Base-by-base conservation (phyloP, 2,797 vertebrate genomes). In the Falco berigora region DNA sequence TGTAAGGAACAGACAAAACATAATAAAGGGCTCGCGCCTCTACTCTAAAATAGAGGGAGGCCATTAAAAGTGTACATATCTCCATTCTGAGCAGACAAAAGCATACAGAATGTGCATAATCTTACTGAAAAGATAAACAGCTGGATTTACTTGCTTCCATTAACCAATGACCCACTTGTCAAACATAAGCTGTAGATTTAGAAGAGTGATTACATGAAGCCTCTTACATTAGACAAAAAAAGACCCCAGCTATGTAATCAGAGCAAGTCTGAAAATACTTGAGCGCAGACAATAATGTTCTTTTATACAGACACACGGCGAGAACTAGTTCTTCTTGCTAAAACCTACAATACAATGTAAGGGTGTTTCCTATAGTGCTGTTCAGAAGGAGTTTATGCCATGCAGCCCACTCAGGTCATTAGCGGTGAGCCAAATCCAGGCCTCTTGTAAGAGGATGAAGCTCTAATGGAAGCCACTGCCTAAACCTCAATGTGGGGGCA, bases 101-200 rank as follows among this genome's bases (percentile, higher is more conserved):
- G 16, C 68, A 74, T 27, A 74, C 34, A 92, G 64, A 91, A 94
- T 93, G 77, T 30, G 23, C 75, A 53, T 19, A 64, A 62, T 89
- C 78, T 77, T 85, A 62, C 53, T 42, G 83, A 53, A 89, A 96
- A 96, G 88, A 92, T 94, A 95, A 96, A 97, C 92, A 96, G 93
- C 88, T 96, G 96, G 93, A 97, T 97, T 96, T 95, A 92, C 78
- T 89, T 68, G 68, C 68, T 96, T 95, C 92, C 93, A 97, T 97
- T 96, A 96, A 97, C 88, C 90, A 91, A 61, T 92, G 96, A 91
- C 96, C 97, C 91, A 97, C 86, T 95, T 97, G 95, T 96, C 96
- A 97, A 96, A 95, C 93, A 73, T 95, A 96, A 95, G 95, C 95
- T 78, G 77, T 84, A 91, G 95, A 96, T 94, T 94, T 95, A 96